Base-by-base conservation (phyloP, 2,888 invertebrate species). In the Tetheella fluctuosa region DNA sequence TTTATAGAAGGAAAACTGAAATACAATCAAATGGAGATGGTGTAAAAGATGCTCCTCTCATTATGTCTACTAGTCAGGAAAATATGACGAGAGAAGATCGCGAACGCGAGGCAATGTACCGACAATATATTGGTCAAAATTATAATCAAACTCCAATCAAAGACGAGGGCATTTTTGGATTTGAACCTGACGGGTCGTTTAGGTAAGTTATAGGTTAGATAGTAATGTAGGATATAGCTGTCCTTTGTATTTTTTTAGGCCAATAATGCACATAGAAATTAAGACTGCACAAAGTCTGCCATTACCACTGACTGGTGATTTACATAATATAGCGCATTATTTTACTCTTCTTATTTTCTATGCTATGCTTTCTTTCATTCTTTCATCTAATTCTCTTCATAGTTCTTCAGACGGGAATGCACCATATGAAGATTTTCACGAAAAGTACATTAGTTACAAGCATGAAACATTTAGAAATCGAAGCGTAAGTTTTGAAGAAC, bases 371-470 rank as follows among this genome's bases (percentile, higher is more conserved):
- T 86, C 80, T 87, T 39, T 86, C 80, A 81, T 82, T 79, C 83
- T 85, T 85, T 80, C 84, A 85, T 86, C 88, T 86, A 74, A 83
- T 88, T 91, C 85, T 92, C 89, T 92, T 89, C 89, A 84, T 93
- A 93, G 93, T 91, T 93, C 93, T 86, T 93, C 93, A 81, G 93
- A 93, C 85, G 92, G 93, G 64, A 93, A 92, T 90, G 91, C 88
- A 84, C 89, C 94, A 81, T 95, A 95, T 80, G 95, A 96, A 93
- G 96, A 96, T 84, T 97, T 96, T 87, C 97, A 97, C 86, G 97
- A 97, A 91, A 96, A 96, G 86, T 94, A 96, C 79, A 95, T 96
- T 85, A 96, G 95, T 85, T 93, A 89, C 93, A 89, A 94, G 90
- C 95, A 96, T 77, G 95, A 96, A 76, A 94, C 95, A 83, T 96